phyloP scores from a whole-genome alignment of 2,888 invertebrate species.

The Diachrysia chrysitis region DNA sequence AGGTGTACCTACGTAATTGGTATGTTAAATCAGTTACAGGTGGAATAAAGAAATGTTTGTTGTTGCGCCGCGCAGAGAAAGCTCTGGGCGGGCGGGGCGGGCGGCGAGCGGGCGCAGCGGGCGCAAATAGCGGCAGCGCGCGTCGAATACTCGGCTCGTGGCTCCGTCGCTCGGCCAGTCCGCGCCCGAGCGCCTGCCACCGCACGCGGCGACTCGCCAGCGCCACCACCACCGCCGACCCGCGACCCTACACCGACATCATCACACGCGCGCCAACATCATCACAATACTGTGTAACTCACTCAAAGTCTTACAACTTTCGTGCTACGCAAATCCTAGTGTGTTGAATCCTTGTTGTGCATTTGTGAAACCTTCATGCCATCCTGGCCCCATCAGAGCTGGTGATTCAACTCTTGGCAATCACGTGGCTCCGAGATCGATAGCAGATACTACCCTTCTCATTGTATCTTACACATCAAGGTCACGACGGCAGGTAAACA shows the following conservation, averaged over 20 bases:
- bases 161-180: slow-evolving; percentile 65
- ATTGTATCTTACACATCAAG: slow-evolving; percentile 72
- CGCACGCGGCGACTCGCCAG: slow-evolving; percentile 34
- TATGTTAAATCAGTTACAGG: slow-evolving; percentile 64
- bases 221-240: slow-evolving; percentile 31
- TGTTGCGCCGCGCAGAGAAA: slow-evolving; percentile 86
- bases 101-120: slow-evolving; percentile 80
- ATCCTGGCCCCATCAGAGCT: slow-evolving; percentile 66
- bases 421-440: slow-evolving; percentile 72
- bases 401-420: slow-evolving; percentile 60
- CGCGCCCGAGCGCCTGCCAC: slow-evolving; percentile 67
- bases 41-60: slow-evolving; percentile 75
- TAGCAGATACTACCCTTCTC: slow-evolving; percentile 66
- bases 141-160: slow-evolving; percentile 65
- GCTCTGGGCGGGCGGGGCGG: slow-evolving; percentile 79
- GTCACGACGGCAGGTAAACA: slow-evolving; percentile 81
- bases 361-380: slow-evolving; percentile 56
- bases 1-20: slow-evolving; percentile 10
- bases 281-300: slow-evolving; percentile 22
- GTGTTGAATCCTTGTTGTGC: slow-evolving; percentile 57
- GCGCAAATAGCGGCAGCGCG: slow-evolving; percentile 86
- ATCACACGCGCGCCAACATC: slow-evolving; percentile 60
- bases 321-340: slow-evolving; percentile 20
- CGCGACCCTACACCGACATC: slow-evolving; percentile 50
- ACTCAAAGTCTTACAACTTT: slow-evolving; percentile 11